Evolutionary conservation across 37 sponge, comb jelly and placozoan genomes (phyloP).

Genomic region (Spongia lamella): DNA sequence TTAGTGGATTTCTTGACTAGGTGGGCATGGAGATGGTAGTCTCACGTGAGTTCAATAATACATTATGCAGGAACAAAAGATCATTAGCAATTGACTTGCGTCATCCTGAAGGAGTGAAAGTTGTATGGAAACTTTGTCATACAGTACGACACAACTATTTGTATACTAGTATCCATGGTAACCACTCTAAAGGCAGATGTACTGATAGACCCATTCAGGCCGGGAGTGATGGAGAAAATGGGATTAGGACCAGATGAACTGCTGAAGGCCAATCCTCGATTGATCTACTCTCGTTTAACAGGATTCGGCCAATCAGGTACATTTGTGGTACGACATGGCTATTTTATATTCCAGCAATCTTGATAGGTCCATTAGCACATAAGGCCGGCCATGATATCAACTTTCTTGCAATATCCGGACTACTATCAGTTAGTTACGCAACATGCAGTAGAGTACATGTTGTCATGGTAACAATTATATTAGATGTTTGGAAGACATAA

Average conservation of each 20-base stretch:
- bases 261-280: slow-evolving; percentile 63
- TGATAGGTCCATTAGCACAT: slow-evolving; percentile 55
- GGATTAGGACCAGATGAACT: slow-evolving; percentile 89
- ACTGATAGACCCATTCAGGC: slow-evolving; percentile 29
- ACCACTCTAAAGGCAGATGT: neutral
- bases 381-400: slow-evolving; percentile 98
- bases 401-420: slow-evolving; percentile 91
- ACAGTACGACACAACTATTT: neutral
- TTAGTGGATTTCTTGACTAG: slow-evolving; percentile 62
- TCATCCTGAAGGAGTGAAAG: slow-evolving; percentile 47
- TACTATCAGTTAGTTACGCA: slow-evolving; percentile 87
- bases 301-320: slow-evolving; percentile 92
- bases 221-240: slow-evolving; percentile 96
- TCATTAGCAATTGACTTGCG: slow-evolving; percentile 87
- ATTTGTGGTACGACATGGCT: too few species aligned
- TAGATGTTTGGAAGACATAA: slow-evolving; percentile 81
- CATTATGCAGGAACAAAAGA: slow-evolving; percentile 63
- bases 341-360: too few species aligned
- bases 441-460: too few species aligned
- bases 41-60: neutral
- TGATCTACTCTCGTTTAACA: slow-evolving; percentile 92
- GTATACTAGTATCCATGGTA: neutral
- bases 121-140: slow-evolving; percentile 44
- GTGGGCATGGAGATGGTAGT: slow-evolving; percentile 11
- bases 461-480: too few species aligned